Percentiles rank a stretch among this genome's conserved stretches.
phyloP scores from a whole-genome alignment of 2,888 invertebrate genomes.

The Tinea semifulvella region DNA sequence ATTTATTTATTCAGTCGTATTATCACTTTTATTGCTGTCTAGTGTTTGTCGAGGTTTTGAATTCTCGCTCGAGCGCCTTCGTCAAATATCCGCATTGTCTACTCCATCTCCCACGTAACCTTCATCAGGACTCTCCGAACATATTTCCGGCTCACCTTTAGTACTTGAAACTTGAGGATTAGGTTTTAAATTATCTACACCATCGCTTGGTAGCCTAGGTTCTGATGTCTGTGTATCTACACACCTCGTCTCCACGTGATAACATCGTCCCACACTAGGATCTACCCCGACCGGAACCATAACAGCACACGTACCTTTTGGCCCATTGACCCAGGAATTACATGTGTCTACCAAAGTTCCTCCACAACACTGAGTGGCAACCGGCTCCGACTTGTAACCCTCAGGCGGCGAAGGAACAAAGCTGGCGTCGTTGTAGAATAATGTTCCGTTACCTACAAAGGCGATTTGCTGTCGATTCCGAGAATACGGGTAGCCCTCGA shows the following conservation, averaged over 20 bases:
- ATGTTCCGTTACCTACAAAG: conserved; percentile 53
- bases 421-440: conserved; percentile 59
- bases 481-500: conserved; percentile 80
- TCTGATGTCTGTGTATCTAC: conserved; percentile 70
- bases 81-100: conserved; percentile 76
- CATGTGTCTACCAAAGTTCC: conserved; percentile 47
- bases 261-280: conserved; percentile 50
- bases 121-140: conserved; percentile 86
- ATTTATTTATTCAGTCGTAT: conserved; percentile 52
- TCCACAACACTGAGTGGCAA: conserved; percentile 50
- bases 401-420: conserved; percentile 76
- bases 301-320: conserved; percentile 62
- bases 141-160: conserved; percentile 61
- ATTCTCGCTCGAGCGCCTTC: conserved; percentile 53
- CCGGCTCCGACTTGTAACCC: conserved; percentile 71
- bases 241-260: conserved; percentile 67
- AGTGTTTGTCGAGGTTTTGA: conserved; percentile 43
- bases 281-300: conserved; percentile 52
- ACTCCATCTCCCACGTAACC: conserved; percentile 83
- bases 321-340: conserved; percentile 46
- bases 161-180: conserved; percentile 54
- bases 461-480: conserved; percentile 56
- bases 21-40: conserved; percentile 58
- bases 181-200: conserved; percentile 49
- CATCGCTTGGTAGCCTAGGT: conserved; percentile 46